Evolutionary conservation across 2,113 vertebrate species (phyloP), one percentile per base, ranked within the genome.

Genomic region (Elephantulus edwardii): DNA sequence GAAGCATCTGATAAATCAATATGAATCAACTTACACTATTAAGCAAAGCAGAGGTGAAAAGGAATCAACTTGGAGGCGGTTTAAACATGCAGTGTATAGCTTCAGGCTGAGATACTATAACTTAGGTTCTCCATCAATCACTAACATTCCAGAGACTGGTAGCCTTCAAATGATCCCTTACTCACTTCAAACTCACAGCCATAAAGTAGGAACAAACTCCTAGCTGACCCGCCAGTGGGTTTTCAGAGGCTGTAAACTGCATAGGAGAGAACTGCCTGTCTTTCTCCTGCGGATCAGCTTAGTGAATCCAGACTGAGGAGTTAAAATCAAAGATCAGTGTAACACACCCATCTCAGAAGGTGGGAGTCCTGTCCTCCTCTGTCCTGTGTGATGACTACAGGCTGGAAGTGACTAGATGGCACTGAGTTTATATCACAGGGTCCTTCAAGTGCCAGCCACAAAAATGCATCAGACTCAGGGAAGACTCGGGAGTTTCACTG

Each of bases 11-110:
- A 44, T 11, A 30, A 30, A 44, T 81, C 86, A 93, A 83, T 66
- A 58, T 33, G 38, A 88, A 72, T 83, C 76, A 82, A 66, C 86
- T 74, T 79, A 58, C 86, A 70, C n/a, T 85, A 80, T 66, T 88
- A 88, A 79, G 89, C 87, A 76, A 89, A 91, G 80, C 33, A 84
- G 8, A 88, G 62, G 12, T 44, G 8, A 30, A 74, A 80, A 72
- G 26, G 0, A 40, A 64, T 72, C 60, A 70, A 56, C 58, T 93
- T 62, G 38, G 62, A 91, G 74, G 85, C 54, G n/a, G 79, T 86
- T 82, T 93, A 78, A 82, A 82, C 42, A 28, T 0, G 0, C 50
- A 76, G 74, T 92, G 82, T 62, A 52, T 75, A 83, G 70, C 17
- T 38, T 10, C 50, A 40, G 42, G 64, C 30, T 52, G 56, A 24